phyloP scores from a whole-genome alignment of 2,888 invertebrate genomes.

The Gymnoscelis rufifasciata region DNA sequence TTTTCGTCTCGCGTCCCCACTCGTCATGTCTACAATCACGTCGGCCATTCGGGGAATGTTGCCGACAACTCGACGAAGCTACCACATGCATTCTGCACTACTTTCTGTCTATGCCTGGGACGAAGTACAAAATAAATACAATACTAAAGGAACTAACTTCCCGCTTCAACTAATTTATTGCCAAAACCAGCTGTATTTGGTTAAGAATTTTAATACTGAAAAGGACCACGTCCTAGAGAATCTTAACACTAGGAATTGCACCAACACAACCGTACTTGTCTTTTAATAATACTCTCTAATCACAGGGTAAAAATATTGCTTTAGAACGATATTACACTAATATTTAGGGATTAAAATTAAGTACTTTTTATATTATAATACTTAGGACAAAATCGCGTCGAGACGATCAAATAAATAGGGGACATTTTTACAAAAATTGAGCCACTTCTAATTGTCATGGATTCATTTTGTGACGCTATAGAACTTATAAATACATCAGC shows the following conservation, averaged over 20 bases:
- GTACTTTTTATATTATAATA: slow-evolving; percentile 19
- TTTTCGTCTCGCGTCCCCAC: slow-evolving; percentile 48
- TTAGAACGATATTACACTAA: slow-evolving; percentile 46
- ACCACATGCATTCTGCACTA: slow-evolving; percentile 71
- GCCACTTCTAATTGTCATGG: slow-evolving; percentile 6
- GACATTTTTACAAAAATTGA: slow-evolving; percentile 11
- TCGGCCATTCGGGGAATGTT: slow-evolving; percentile 55
- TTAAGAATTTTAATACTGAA: slow-evolving; percentile 28
- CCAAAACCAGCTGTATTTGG: slow-evolving; percentile 9
- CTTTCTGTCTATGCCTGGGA: slow-evolving; percentile 26
- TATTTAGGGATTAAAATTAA: slow-evolving; percentile 27
- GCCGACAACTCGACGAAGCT: slow-evolving; percentile 68
- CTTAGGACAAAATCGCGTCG: slow-evolving; percentile 12
- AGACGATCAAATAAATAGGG: background rate
- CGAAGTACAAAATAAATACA: slow-evolving; percentile 24
- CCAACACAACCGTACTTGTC: slow-evolving; percentile 75
- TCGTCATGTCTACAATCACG: slow-evolving; percentile 53
- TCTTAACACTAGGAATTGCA: slow-evolving; percentile 73
- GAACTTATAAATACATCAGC: too few species aligned
- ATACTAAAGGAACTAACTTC: slow-evolving; percentile 11
- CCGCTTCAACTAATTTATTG: background rate
- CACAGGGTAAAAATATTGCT: slow-evolving; percentile 71
- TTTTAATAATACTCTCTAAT: slow-evolving; percentile 68
- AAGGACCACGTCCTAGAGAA: slow-evolving; percentile 56
- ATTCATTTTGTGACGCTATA: background rate